Conservation (phyloP, 30 jellyfish, hydroid and myxozoan species). For the Aurelia sp. region DNA sequence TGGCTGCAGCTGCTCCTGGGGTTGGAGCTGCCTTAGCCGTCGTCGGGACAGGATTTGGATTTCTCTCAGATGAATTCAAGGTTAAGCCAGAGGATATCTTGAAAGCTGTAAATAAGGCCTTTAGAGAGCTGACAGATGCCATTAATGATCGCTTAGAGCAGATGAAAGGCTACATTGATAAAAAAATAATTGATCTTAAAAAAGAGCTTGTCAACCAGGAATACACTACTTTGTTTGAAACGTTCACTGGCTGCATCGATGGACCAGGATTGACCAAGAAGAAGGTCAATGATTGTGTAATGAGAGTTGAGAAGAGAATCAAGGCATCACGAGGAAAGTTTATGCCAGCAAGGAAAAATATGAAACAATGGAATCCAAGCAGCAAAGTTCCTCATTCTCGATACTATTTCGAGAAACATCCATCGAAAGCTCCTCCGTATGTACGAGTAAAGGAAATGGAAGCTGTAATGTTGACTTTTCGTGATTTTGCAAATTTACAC, state of each 20-base stretch:
- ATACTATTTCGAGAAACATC: slow-evolving; percentile 5
- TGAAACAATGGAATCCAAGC: neutral
- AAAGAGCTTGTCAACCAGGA: slow-evolving; percentile 15
- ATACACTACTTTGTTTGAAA: neutral
- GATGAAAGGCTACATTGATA: slow-evolving; percentile 44
- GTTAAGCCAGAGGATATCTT: slow-evolving; percentile 42
- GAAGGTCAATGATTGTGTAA: slow-evolving; percentile 3
- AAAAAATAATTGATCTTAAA: neutral
- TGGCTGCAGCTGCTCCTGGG: slow-evolving; percentile 6
- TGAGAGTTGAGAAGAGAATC: slow-evolving; percentile 1
- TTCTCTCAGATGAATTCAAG: slow-evolving; percentile 7
- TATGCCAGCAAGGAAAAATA: neutral
- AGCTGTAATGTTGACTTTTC: slow-evolving; percentile 19
- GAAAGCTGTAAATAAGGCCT: slow-evolving; percentile 31
- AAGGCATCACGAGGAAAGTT: neutral
- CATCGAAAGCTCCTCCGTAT: slow-evolving; percentile 29
- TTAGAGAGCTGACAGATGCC: slow-evolving; percentile 27
- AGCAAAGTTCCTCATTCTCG: neutral
- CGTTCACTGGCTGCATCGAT: neutral
- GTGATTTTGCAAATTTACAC: slow-evolving; percentile 23
- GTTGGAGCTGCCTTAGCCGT: slow-evolving; percentile 32
- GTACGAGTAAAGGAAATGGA: slow-evolving; percentile 4
- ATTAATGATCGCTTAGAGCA: slow-evolving; percentile 29
- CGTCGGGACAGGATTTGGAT: slow-evolving; percentile 40
- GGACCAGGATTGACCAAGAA: slow-evolving; percentile 8